Conservation (phyloP, 2,113 vertebrate genomes). For the Sebastes fasciatus region DNA sequence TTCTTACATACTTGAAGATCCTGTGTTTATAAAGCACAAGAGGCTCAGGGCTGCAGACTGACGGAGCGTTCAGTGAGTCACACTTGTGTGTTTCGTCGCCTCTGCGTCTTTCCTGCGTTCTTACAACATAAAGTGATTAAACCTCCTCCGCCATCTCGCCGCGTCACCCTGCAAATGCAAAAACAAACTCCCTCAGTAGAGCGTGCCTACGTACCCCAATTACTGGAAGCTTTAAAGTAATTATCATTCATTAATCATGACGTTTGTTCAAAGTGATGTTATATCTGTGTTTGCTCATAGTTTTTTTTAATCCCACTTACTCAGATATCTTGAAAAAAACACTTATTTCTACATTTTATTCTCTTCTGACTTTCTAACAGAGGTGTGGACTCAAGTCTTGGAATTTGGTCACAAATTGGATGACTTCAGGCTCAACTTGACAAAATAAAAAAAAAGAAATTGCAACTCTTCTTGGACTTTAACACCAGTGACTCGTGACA, state of each 20-base stretch:
- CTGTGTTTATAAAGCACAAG: slow-evolving; percentile 41
- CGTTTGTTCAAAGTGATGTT: neutral
- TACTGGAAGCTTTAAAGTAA: neutral
- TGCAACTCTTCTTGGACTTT: no score
- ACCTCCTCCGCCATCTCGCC: neutral
- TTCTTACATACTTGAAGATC: slow-evolving; percentile 5
- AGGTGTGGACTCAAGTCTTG: no score
- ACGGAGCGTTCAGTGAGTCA: slow-evolving; percentile 16
- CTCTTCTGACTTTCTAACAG: no score
- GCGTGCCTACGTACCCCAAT: neutral
- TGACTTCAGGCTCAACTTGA: no score
- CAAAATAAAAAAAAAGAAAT: no score
- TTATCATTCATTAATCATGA: neutral
- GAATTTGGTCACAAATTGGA: no score
- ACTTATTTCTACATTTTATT: no score
- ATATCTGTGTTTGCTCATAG: neutral
- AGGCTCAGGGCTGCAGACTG: slow-evolving; percentile 10
- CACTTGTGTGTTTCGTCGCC: neutral
- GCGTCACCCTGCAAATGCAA: neutral
- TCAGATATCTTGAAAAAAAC: neutral
- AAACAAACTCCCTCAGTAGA: neutral
- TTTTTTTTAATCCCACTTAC: neutral
- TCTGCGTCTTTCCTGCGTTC: neutral
- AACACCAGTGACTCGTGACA: no score
- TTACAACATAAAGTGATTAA: neutral